Evolutionary conservation across 2,113 vertebrate species (phyloP).

Genomic region (Physeter macrocephalus): DNA sequence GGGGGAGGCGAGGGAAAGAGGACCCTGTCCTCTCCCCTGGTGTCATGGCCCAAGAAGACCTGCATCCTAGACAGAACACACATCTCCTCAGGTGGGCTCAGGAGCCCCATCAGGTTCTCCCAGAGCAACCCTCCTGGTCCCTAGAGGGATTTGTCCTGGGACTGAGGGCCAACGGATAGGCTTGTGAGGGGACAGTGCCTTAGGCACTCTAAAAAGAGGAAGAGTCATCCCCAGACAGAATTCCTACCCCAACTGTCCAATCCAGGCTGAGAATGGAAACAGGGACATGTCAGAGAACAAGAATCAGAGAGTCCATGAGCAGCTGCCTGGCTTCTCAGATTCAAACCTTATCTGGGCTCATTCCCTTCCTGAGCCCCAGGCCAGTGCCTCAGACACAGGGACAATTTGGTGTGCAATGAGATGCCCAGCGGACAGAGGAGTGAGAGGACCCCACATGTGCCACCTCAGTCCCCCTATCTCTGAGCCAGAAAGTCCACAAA

Average conservation of each 20-base stretch:
- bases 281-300: background rate
- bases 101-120: background rate
- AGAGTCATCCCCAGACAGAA: background rate
- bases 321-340: background rate
- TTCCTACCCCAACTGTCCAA: background rate
- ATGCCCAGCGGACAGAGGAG: background rate
- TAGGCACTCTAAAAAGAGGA: background rate
- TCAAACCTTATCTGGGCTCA: background rate
- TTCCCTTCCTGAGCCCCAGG: background rate
- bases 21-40: background rate
- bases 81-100: background rate
- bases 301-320: background rate
- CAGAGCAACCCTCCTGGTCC: background rate
- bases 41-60: background rate
- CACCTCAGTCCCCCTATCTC: background rate
- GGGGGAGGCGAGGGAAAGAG: background rate
- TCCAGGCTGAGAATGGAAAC: background rate
- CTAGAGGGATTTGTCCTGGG: background rate
- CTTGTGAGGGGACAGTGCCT: background rate
- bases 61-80: background rate
- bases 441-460: background rate
- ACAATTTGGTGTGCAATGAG: background rate
- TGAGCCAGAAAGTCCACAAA: background rate
- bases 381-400: background rate
- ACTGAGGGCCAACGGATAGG: background rate